phyloP scores from a whole-genome alignment of 2,113 vertebrate genomes.

The Callionymus lyra region DNA sequence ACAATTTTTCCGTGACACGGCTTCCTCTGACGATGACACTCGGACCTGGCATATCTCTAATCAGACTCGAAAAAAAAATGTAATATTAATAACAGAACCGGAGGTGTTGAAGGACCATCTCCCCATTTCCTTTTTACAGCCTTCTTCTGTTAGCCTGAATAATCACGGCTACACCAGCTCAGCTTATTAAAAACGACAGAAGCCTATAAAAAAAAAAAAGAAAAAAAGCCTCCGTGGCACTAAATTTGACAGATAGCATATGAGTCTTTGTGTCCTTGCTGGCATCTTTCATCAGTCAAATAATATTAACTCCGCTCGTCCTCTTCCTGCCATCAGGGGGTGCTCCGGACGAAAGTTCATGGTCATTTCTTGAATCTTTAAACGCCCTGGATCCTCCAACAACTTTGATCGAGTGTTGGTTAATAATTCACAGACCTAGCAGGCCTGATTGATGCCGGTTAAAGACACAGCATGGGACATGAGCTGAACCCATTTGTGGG shows the following conservation, averaged over 20 bases:
- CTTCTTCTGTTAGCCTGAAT: neutral
- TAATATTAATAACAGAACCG: too few species aligned
- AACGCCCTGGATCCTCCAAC: neutral
- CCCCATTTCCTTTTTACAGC: too few species aligned
- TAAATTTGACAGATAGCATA: slow-evolving; percentile 2
- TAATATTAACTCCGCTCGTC: neutral
- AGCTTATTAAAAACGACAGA: slow-evolving; percentile 9
- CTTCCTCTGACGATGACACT: too few species aligned
- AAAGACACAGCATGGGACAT: too few species aligned
- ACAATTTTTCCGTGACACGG: too few species aligned
- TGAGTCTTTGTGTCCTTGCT: neutral
- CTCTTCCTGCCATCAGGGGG: slow-evolving; percentile 2
- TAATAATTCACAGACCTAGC: slow-evolving; percentile 4
- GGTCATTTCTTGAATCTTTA: slow-evolving; percentile 15
- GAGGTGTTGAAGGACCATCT: too few species aligned
- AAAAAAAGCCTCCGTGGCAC: neutral
- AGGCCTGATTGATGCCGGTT: too few species aligned
- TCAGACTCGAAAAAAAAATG: too few species aligned
- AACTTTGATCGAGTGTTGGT: slow-evolving; percentile 10
- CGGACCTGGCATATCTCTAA: too few species aligned
- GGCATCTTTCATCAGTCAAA: slow-evolving; percentile 2
- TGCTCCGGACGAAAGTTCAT: slow-evolving; percentile 4
- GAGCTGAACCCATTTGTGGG: too few species aligned
- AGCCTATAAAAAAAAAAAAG: slow-evolving; percentile 1
- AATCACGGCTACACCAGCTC: neutral